Percentiles rank a stretch among this genome's conserved stretches.
These are phyloP conservation scores for Parauchenoglanis punctatus DNA, from an alignment of 2,797 vertebrate species.

Conservation along the genomic window DNA sequence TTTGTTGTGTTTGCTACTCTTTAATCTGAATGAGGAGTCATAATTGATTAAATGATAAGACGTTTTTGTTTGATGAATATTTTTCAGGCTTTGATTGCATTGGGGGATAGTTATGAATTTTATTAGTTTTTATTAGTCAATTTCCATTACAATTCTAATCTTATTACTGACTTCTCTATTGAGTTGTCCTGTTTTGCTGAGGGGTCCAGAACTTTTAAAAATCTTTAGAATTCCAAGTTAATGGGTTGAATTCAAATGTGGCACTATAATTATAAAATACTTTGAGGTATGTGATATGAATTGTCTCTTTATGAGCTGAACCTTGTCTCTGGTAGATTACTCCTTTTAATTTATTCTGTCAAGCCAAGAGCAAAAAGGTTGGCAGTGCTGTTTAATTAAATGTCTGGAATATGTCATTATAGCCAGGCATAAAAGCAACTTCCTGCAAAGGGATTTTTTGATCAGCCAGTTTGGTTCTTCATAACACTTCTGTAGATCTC, in stretches of 20 bases:
- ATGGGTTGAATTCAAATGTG: slow-evolving; percentile 30
- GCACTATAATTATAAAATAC: slow-evolving; percentile 9
- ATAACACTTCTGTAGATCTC: background rate
- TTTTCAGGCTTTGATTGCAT: background rate
- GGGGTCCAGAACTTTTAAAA: background rate
- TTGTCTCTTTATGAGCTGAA: slow-evolving; percentile 25
- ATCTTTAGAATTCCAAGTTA: slow-evolving; percentile 22
- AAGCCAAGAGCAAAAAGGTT: slow-evolving; percentile 23
- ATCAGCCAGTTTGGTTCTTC: background rate
- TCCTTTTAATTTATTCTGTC: slow-evolving; percentile 14
- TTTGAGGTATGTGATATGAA: background rate
- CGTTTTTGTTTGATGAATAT: background rate
- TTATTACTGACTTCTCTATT: slow-evolving; percentile 12
- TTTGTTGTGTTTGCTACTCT: background rate
- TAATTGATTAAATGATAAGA: background rate
- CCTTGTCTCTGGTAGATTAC: slow-evolving; percentile 20
- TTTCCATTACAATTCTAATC: slow-evolving; percentile 23
- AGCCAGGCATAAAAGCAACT: slow-evolving; percentile 24
- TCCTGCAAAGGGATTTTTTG: slow-evolving; percentile 14
- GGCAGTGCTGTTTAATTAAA: slow-evolving; percentile 49
- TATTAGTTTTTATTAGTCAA: background rate
- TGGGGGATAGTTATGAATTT: background rate
- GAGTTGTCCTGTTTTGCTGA: background rate
- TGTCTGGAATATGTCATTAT: slow-evolving; percentile 53
- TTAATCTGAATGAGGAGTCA: background rate